These are phyloP conservation scores for Cetonia aurata DNA, from an alignment of 2,888 invertebrate species.

Conservation along the genomic window DNA sequence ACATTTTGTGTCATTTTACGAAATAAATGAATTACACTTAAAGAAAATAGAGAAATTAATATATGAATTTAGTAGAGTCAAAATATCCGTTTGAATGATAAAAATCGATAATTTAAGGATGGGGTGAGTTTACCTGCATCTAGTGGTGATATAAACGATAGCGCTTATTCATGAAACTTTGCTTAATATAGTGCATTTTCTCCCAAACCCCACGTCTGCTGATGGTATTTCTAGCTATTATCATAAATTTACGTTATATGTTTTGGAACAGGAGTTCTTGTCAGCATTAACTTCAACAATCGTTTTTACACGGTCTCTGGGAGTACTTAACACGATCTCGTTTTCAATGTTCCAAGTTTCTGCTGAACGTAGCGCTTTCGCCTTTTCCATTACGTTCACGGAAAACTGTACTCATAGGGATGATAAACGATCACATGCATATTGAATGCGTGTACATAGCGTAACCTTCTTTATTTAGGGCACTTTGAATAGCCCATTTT, in stretches of 20 bases:
- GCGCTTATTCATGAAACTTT: constrained; percentile 1
- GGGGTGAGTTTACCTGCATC: too few species aligned
- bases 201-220: not conserved
- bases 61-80: too few species aligned
- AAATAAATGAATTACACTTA: too few species aligned
- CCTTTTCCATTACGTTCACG: not conserved
- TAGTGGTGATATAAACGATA: too few species aligned
- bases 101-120: too few species aligned
- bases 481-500: too few species aligned
- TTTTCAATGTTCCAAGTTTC: constrained; percentile 12
- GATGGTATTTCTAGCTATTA: constrained; percentile 7
- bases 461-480: too few species aligned
- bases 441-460: too few species aligned
- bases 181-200: constrained; percentile 3
- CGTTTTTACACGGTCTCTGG: constrained; percentile 33
- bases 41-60: too few species aligned
- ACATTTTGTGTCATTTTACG: too few species aligned
- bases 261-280: constrained; percentile 21
- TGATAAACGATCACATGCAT: too few species aligned
- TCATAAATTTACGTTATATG: constrained; percentile 27
- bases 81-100: too few species aligned
- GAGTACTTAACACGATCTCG: constrained; percentile 23
- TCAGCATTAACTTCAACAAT: constrained; percentile 27
- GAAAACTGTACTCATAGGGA: constrained; percentile 3
- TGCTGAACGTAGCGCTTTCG: constrained; percentile 4